Conservation (phyloP, 2,797 vertebrate species). For the Sebastiscus albofasciatus region DNA sequence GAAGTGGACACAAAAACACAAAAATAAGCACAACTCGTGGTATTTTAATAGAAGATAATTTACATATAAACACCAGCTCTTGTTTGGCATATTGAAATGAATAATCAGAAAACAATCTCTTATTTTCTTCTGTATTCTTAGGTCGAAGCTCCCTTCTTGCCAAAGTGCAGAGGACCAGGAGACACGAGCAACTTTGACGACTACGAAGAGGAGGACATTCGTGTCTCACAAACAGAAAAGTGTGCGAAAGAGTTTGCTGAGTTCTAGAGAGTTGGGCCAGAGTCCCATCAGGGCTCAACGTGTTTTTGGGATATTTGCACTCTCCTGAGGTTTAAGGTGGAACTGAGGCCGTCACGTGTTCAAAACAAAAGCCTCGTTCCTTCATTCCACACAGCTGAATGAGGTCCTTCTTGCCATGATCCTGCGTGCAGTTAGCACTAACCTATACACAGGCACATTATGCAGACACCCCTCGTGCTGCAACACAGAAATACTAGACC, state of each 20-base stretch:
- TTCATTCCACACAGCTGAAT: constrained; percentile 94
- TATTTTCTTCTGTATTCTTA: constrained; percentile 52
- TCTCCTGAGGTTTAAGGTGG: constrained; percentile 86
- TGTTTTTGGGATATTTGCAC: constrained; percentile 89
- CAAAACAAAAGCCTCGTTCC: constrained; percentile 90
- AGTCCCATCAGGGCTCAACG: constrained; percentile 74
- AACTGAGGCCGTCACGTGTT: constrained; percentile 88
- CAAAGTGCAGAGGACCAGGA: constrained; percentile 99
- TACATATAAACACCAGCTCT: neutral
- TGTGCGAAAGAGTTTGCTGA: constrained; percentile 98
- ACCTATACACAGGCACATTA: constrained; percentile 90
- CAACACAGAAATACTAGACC: constrained; percentile 89
- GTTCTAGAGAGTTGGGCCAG: constrained; percentile 89
- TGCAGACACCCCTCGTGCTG: constrained; percentile 89
- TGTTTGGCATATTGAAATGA: neutral
- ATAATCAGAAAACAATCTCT: neutral
- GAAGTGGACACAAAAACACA: neutral
- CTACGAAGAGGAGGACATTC: constrained; percentile 99
- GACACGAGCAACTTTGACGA: constrained; percentile 99
- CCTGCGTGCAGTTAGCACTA: constrained; percentile 91
- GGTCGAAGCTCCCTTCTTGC: constrained; percentile 99
- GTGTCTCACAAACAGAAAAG: constrained; percentile 97
- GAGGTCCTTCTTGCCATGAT: constrained; percentile 92
- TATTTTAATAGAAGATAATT: neutral
- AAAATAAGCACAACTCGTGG: neutral